phyloP scores from a whole-genome alignment of 2,888 invertebrate species.

The Lamellibrachia satsuma region DNA sequence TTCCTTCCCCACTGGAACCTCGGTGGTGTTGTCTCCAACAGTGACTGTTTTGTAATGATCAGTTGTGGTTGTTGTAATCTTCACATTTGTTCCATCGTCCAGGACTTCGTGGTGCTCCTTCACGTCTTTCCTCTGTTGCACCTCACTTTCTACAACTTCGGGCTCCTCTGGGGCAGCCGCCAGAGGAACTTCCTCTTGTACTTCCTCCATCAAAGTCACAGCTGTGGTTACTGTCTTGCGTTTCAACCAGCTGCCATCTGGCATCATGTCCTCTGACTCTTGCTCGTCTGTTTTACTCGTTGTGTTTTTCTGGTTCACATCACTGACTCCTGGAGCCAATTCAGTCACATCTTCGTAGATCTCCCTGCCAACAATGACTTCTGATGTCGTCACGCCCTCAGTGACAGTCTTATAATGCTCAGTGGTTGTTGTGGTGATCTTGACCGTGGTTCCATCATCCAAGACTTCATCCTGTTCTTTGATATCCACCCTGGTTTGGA shows the following conservation, averaged over 20 bases:
- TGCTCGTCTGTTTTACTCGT: conserved; percentile 36
- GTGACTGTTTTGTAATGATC: background rate
- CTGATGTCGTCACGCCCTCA: background rate
- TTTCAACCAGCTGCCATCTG: conserved; percentile 46
- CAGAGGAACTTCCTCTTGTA: background rate
- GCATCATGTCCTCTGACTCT: conserved; percentile 25
- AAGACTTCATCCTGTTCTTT: conserved; percentile 29
- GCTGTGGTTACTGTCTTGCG: background rate
- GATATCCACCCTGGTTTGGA: background rate
- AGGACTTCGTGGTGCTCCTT: background rate
- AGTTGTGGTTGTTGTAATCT: background rate
- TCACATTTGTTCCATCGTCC: conserved; percentile 26
- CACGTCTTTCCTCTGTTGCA: background rate
- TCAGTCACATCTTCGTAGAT: conserved; percentile 32
- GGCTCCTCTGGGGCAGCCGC: background rate
- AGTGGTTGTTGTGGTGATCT: conserved; percentile 18
- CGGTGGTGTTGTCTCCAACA: background rate
- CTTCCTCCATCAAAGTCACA: conserved; percentile 8
- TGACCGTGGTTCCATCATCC: conserved; percentile 36
- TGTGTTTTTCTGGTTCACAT: conserved; percentile 24
- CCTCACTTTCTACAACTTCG: background rate
- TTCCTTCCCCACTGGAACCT: conserved; percentile 18
- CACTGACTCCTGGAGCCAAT: conserved; percentile 32
- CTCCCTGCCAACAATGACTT: conserved; percentile 27
- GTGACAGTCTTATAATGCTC: background rate